Base-by-base conservation (phyloP, 2,113 vertebrate species). In the rat (Rattus norvegicus) region DNA sequence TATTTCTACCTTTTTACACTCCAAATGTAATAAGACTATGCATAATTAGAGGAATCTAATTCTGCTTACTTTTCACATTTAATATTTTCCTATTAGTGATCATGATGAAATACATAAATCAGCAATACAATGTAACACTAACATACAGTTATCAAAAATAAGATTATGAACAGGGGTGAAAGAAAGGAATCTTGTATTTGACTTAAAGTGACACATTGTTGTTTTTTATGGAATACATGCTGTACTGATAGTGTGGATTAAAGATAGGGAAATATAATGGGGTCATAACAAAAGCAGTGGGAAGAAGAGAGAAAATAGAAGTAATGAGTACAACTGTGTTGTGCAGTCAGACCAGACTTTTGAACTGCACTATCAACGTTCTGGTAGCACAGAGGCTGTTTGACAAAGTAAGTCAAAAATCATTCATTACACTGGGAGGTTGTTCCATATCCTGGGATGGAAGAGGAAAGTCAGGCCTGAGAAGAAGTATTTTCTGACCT, bases 221-320 rank as follows among this genome's bases (percentile, higher is more conserved):
- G 11, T 61, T 16, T 59, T 24, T 13, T 59, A 1, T 26, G 1
- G 0, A 12, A 2, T n/a, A 0, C 11, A 24, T 0, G n/a, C 1
- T 24, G 19, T 24, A 5, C 20, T 24, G 2, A 59, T 14, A 14
- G 9, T 61, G 6, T 16, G 11, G 2, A 39, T 0, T 0, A 1
- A 16, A 12, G 54, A 83, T 0, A 39, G 20, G 12, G 20, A 83
- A 16, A 24, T 59, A 39, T 22, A 39, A 26, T 7, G 22, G 3
- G 1, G 3, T 1, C 2, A 26, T 36, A 14, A 26, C 36, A 83
- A 24, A 59, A 59, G 54, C 6, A 26, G 10, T 26, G 5, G 1
- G 11, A 39, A 36, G 59, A 6, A 26, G 11, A n/a, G 0, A 59
- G 1, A 4, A 3, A 83, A 39, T 14, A 0, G 13, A n/a, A 39